These are phyloP conservation scores for Aporophyla lueneburgensis DNA, from an alignment of 2,888 invertebrate genomes.

Conservation along the genomic window DNA sequence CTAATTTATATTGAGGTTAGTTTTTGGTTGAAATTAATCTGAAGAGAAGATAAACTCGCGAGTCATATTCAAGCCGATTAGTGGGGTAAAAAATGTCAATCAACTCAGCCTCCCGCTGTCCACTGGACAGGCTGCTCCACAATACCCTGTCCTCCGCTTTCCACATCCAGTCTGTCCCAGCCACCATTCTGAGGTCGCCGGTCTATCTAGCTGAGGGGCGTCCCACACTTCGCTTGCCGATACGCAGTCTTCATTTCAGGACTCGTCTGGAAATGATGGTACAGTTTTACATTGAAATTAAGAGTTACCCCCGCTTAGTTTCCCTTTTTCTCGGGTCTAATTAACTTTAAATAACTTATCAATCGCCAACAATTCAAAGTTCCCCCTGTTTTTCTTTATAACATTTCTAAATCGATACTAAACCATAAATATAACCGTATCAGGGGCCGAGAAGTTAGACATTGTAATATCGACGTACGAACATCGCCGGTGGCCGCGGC, in stretches of 20 bases:
- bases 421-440: background rate
- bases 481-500: constrained; percentile 53
- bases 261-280: too few relatives aligned
- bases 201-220: too few relatives aligned
- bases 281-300: background rate
- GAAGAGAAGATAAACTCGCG: background rate
- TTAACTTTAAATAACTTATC: background rate
- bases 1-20: background rate
- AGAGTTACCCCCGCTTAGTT: background rate
- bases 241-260: too few relatives aligned
- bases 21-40: background rate
- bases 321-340: background rate
- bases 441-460: constrained; percentile 8
- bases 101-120: too few relatives aligned
- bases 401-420: background rate
- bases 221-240: too few relatives aligned
- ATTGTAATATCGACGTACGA: constrained; percentile 11
- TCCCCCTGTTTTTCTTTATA: too few relatives aligned
- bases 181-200: too few relatives aligned
- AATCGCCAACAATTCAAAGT: background rate
- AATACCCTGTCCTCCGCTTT: too few relatives aligned
- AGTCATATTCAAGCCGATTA: background rate
- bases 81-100: too few relatives aligned
- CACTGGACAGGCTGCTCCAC: too few relatives aligned
- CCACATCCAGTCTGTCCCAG: too few relatives aligned